Conservation (phyloP, 2,888 invertebrate genomes). For the Leptinotarsa juncta region DNA sequence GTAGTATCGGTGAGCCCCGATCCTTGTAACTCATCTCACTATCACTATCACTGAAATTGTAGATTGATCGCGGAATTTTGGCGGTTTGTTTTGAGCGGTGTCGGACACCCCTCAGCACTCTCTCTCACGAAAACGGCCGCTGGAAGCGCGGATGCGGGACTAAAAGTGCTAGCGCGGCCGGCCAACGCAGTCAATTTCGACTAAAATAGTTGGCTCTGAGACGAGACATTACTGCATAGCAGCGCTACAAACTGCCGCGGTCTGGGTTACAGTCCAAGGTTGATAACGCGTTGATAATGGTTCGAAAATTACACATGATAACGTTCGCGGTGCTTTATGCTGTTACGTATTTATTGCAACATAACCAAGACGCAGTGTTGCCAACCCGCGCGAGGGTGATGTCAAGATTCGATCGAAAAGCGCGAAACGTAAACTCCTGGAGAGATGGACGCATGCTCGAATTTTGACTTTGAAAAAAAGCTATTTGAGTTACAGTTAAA, state of each 20-base stretch:
- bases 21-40: conserved; percentile 91
- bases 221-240: conserved; percentile 63
- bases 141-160: conserved; percentile 43
- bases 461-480: no score
- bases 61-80: conserved; percentile 66
- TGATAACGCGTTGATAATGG: conserved; percentile 59
- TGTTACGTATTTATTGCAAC: conserved; percentile 55
- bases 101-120: conserved; percentile 53
- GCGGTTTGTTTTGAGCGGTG: conserved; percentile 57
- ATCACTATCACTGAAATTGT: conserved; percentile 66
- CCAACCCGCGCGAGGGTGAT: no score
- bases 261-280: conserved; percentile 65
- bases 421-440: no score
- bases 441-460: no score
- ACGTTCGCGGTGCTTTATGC: conserved; percentile 52
- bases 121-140: conserved; percentile 45
- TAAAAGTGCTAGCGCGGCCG: conserved; percentile 40
- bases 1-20: conserved; percentile 85
- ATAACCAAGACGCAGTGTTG: conserved; percentile 56
- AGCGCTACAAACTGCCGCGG: conserved; percentile 57
- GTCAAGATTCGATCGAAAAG: no score
- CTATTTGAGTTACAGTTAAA: no score
- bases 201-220: conserved; percentile 63
- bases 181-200: conserved; percentile 63
- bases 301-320: conserved; percentile 57